A percentile compares a stretch with the other conserved stretches of the same genome.
These are phyloP conservation scores for Baccha elongata DNA, from an alignment of 2,888 invertebrate genomes.

Conservation along the genomic window DNA sequence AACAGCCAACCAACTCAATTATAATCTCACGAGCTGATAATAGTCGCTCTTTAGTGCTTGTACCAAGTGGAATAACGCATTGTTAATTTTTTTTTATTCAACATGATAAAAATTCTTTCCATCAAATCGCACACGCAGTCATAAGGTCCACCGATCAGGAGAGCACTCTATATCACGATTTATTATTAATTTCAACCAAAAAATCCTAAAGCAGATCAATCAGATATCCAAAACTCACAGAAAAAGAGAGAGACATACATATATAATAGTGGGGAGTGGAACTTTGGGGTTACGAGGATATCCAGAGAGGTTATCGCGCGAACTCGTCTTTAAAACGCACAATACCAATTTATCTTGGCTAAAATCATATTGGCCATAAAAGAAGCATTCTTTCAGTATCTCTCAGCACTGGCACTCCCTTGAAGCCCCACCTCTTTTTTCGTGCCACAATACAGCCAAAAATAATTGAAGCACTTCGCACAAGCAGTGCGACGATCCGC, in stretches of 20 bases:
- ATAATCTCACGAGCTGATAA: slow-evolving; percentile 59
- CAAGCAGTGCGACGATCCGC: slow-evolving; percentile 68
- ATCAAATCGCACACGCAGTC: slow-evolving; percentile 39
- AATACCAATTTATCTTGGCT: slow-evolving; percentile 72
- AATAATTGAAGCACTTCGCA: slow-evolving; percentile 74
- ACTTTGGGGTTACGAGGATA: slow-evolving; percentile 66
- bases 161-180: slow-evolving; percentile 62
- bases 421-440: slow-evolving; percentile 56
- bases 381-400: slow-evolving; percentile 60
- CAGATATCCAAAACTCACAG: slow-evolving; percentile 59
- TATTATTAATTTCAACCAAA: slow-evolving; percentile 70
- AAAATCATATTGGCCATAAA: slow-evolving; percentile 71
- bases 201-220: slow-evolving; percentile 67
- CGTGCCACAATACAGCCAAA: slow-evolving; percentile 65
- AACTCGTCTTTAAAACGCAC: slow-evolving; percentile 71
- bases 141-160: slow-evolving; percentile 32
- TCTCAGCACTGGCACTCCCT: slow-evolving; percentile 70
- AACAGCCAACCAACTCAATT: slow-evolving; percentile 42
- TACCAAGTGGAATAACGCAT: slow-evolving; percentile 24
- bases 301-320: slow-evolving; percentile 71
- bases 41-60: slow-evolving; percentile 58
- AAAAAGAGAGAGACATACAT: not conserved
- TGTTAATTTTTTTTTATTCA: not conserved
- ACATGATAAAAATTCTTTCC: not conserved
- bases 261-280: slow-evolving; percentile 4